Evolutionary conservation across 35 echinoderm and acorn worm genomes (phyloP), one percentile per base, ranked within the genome.

Genomic region (Apostichopus japonicus): DNA sequence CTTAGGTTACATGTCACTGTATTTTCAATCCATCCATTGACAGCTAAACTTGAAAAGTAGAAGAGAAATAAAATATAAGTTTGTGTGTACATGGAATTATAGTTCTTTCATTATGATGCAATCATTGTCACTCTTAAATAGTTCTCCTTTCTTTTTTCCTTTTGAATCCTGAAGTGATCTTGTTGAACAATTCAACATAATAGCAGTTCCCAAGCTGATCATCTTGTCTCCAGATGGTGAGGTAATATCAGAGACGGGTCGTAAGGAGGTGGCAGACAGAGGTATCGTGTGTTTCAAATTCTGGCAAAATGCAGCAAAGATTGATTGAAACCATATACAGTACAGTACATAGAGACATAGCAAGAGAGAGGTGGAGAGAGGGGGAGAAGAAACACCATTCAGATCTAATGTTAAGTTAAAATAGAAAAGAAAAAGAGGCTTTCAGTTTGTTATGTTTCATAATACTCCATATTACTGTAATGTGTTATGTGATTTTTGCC

Each of bases 151-250:
- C 10, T 83, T 21, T 86, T 24, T 14, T 77, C 79, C 19, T 5
- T 78, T 93, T 44, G 3, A 44, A 44, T 44, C 33, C 33, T 44
- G 16, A 81, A 93, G 92, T 88, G 92, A 93, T 25, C 84, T 93
- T 10, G 88, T 22, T 73, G 83, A 77, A 51, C 57, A 76, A 72
- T 93, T 87, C 62, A 77, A 93, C 72, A 77, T 93, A 19, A 65
- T n/a, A 56, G 81, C 84, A 44, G 84, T 93, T 25, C 92, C 92
- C 51, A 93, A 87, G 52, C 86, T 93, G n/a, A 77, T 93, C 17
- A n/a, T 93, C 27, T 4, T 93, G 14, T 87, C 83, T 16, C 81
- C 63, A 53, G 24, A 61, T 58, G 83, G 92, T 17, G 54, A 93
- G 53, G 75, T 93, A 2, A 93, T 93, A 55, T 78, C 92, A 71